These are phyloP conservation scores for Poecilia velifera DNA, from an alignment of 2,797 vertebrate species.

Conservation along the genomic window DNA sequence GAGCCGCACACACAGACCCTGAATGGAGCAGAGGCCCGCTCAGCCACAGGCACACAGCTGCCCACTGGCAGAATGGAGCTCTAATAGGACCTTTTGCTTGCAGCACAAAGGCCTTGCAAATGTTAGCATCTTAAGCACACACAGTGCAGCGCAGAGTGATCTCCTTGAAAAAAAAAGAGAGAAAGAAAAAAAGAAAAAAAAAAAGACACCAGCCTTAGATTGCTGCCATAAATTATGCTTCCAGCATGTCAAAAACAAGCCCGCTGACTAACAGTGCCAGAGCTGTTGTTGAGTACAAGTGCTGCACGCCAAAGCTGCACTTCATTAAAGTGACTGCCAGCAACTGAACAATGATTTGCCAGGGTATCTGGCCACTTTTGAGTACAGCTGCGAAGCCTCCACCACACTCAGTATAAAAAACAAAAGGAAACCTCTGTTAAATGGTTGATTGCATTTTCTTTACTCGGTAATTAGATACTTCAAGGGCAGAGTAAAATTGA, in stretches of 20 bases:
- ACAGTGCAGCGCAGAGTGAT: slow-evolving; percentile 60
- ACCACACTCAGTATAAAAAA: background rate
- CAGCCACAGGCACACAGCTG: slow-evolving; percentile 77
- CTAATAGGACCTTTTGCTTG: slow-evolving; percentile 78
- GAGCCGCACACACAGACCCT: slow-evolving; percentile 58
- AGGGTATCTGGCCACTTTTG: background rate
- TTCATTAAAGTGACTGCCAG: slow-evolving; percentile 26
- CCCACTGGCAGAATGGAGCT: slow-evolving; percentile 75
- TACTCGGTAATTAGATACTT: background rate
- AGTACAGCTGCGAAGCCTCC: slow-evolving; percentile 3
- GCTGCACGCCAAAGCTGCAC: slow-evolving; percentile 33
- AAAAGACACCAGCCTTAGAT: slow-evolving; percentile 61
- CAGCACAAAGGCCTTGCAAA: slow-evolving; percentile 79
- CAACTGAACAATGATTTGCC: slow-evolving; percentile 20
- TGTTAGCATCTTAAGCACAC: slow-evolving; percentile 74
- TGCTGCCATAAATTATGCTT: slow-evolving; percentile 73
- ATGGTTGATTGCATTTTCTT: background rate
- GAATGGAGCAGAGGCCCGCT: slow-evolving; percentile 68
- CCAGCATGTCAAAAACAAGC: slow-evolving; percentile 56
- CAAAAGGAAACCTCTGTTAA: background rate
- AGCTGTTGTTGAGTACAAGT: slow-evolving; percentile 43
- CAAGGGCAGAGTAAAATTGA: background rate
- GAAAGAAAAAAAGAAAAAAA: background rate
- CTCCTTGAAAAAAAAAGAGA: slow-evolving; percentile 47
- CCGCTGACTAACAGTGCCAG: slow-evolving; percentile 38